These are phyloP conservation scores for Epizoanthus fatuus DNA, from an alignment of 92 coral and sea anemone genomes.

Conservation along the genomic window DNA sequence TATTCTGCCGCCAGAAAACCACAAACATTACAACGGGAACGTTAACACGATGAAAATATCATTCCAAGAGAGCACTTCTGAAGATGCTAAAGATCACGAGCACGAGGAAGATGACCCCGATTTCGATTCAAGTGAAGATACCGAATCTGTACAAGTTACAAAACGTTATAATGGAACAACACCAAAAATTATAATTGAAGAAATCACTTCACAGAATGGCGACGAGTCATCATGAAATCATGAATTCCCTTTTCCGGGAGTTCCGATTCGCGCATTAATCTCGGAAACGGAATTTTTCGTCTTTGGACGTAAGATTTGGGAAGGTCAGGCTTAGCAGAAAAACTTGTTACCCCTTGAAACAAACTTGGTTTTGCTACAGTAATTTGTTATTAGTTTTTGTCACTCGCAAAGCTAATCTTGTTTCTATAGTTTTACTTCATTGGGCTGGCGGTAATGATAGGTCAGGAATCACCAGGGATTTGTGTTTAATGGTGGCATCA, in stretches of 20 bases:
- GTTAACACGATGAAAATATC: background rate
- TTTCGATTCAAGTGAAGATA: constrained; percentile 20
- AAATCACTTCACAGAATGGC: constrained; percentile 68
- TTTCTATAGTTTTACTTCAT: constrained; percentile 6
- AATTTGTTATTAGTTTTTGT: constrained; percentile 36
- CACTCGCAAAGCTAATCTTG: constrained; percentile 12
- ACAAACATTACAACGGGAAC: constrained; percentile 31
- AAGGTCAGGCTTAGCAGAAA: background rate
- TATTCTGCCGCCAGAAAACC: background rate
- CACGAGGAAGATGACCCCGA: constrained; percentile 3
- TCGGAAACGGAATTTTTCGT: background rate
- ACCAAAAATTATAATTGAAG: constrained; percentile 82
- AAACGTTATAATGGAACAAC: constrained; percentile 62
- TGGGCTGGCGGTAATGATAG: background rate
- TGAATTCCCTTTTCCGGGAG: background rate
- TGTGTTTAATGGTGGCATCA: no score
- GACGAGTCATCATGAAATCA: constrained; percentile 29
- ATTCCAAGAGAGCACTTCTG: constrained; percentile 9
- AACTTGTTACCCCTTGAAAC: constrained; percentile 15
- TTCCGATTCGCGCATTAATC: background rate
- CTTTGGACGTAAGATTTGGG: background rate
- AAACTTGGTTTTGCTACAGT: constrained; percentile 29
- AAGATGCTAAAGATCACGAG: constrained; percentile 12
- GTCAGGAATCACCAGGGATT: background rate
- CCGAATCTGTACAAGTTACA: background rate